Evolutionary conservation across 2,797 vertebrate genomes (phyloP).

Genomic region (Fratercula arctica): DNA sequence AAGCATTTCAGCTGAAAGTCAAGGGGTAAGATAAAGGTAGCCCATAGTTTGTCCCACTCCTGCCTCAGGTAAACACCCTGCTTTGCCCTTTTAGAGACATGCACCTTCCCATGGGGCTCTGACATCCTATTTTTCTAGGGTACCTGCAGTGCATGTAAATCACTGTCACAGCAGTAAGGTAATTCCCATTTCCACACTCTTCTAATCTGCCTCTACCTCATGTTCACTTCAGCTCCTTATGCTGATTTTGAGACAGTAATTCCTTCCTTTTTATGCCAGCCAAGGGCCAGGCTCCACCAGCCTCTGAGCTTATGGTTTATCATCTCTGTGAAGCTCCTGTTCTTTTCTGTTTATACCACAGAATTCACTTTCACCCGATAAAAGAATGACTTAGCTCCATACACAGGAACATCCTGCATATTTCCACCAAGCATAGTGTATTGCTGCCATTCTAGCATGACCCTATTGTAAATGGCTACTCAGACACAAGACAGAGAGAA

Average conservation of each 20-base stretch:
- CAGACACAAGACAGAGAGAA: neutral
- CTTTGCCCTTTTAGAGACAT: neutral
- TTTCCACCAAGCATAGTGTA: neutral
- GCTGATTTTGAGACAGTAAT: neutral
- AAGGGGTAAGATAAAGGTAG: neutral
- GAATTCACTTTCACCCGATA: neutral
- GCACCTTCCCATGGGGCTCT: neutral
- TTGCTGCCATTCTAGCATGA: neutral
- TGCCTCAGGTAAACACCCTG: neutral
- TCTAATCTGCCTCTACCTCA: neutral
- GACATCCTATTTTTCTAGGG: neutral
- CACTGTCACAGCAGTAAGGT: neutral
- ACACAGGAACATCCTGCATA: neutral
- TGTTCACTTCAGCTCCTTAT: neutral
- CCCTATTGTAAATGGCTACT: neutral
- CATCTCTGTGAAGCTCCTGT: neutral
- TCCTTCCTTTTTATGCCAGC: neutral
- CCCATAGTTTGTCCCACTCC: neutral
- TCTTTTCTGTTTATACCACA: neutral
- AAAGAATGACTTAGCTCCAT: neutral
- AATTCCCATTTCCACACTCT: neutral
- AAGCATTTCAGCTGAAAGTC: neutral
- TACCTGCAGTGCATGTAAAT: slow-evolving; percentile 1
- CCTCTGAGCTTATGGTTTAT: neutral
- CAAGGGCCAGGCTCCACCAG: neutral